Evolutionary conservation across 2,888 invertebrate species (phyloP).

Genomic region (Drosophila stalkeri): DNA sequence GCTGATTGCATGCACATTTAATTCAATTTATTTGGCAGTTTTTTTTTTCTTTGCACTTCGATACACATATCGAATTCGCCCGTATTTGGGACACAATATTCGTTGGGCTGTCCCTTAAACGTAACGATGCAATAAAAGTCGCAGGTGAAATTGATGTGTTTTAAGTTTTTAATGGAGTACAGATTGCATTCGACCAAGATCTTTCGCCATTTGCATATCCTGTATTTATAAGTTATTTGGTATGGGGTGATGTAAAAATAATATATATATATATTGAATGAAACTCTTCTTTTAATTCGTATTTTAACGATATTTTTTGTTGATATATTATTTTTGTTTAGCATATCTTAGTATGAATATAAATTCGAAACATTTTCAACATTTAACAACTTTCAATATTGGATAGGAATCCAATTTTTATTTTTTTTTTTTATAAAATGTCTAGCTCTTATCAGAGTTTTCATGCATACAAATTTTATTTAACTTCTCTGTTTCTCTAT

Average conservation of each 20-base stretch:
- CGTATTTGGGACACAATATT: constrained; percentile 45
- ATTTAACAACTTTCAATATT: too few species aligned
- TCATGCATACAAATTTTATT: too few species aligned
- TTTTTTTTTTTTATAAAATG: background rate
- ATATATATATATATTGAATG: background rate
- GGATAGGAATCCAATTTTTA: too few species aligned
- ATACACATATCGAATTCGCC: background rate
- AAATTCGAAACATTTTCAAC: too few species aligned
- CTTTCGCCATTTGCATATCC: background rate
- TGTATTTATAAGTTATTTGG: too few species aligned
- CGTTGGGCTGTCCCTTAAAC: constrained; percentile 32
- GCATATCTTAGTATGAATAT: background rate
- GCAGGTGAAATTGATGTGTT: constrained; percentile 1
- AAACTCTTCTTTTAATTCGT: too few species aligned
- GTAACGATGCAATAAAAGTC: constrained; percentile 23
- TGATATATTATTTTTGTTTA: background rate
- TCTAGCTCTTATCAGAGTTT: too few species aligned
- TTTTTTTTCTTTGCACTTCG: constrained; percentile 8
- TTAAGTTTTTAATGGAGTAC: constrained; percentile 37
- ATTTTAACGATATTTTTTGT: background rate
- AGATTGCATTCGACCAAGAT: background rate
- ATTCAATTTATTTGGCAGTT: constrained; percentile 60
- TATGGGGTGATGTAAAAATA: too few species aligned
- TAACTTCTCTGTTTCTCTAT: background rate
- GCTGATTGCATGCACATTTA: constrained; percentile 65